Evolutionary conservation across 2,888 invertebrate species (phyloP).

Genomic region (Drosophila neoperkinsi): DNA sequence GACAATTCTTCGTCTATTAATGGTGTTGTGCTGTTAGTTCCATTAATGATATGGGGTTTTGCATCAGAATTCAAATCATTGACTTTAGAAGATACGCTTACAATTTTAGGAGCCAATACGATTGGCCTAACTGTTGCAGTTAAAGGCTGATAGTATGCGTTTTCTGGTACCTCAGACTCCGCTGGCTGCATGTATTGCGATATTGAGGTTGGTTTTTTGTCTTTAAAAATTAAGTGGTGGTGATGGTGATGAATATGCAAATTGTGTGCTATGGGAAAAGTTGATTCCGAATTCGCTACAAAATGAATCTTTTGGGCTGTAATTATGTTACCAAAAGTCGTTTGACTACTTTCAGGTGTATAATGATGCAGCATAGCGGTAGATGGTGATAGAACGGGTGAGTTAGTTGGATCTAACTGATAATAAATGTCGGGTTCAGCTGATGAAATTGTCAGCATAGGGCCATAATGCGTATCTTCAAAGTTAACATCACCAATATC

Average conservation of each 20-base stretch:
- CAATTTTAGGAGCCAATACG: background rate
- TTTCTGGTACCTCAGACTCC: background rate
- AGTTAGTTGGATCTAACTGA: background rate
- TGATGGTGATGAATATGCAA: slow-evolving; percentile 32
- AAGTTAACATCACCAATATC: background rate
- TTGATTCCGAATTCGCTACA: background rate
- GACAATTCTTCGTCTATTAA: background rate
- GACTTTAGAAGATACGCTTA: background rate
- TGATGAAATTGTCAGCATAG: background rate
- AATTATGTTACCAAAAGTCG: background rate
- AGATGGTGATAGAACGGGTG: background rate
- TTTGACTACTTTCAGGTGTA: background rate
- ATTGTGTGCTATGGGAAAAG: background rate
- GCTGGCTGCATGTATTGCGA: background rate
- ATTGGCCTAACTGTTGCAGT: background rate
- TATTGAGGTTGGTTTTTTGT: background rate
- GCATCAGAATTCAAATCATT: background rate
- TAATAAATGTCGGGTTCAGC: background rate
- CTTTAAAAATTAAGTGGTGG: slow-evolving; percentile 14
- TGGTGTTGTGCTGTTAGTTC: background rate
- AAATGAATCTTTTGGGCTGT: background rate
- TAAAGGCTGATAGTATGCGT: background rate
- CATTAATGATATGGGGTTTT: background rate
- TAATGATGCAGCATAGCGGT: background rate
- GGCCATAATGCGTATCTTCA: no score